Conservation (phyloP, 2,888 invertebrate species). For the Polymixis flavicincta region DNA sequence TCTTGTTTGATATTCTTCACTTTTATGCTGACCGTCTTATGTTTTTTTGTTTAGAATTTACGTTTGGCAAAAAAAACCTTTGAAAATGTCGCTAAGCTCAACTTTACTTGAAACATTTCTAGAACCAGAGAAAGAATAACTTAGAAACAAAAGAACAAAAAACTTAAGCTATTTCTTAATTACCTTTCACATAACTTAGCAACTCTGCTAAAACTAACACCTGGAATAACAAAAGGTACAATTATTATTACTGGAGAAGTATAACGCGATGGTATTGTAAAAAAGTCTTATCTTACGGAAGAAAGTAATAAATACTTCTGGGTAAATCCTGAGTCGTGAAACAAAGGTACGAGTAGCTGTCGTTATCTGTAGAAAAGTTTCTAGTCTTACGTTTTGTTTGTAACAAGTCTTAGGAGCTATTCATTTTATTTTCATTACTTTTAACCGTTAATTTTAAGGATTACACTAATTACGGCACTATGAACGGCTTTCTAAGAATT, state of each 20-base stretch:
- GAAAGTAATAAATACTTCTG: constrained; percentile 68
- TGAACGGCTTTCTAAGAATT: neutral
- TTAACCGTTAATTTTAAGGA: neutral
- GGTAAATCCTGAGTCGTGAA: constrained; percentile 50
- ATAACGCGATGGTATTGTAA: constrained; percentile 55
- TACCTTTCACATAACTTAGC: constrained; percentile 25
- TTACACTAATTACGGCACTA: neutral
- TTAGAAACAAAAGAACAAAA: constrained; percentile 24
- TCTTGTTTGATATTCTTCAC: neutral
- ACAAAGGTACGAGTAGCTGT: constrained; percentile 60
- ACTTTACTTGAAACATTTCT: neutral
- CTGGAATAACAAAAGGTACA: constrained; percentile 45
- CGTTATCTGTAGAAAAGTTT: constrained; percentile 56
- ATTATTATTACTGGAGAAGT: constrained; percentile 37
- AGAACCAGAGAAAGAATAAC: constrained; percentile 5
- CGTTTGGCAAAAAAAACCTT: neutral
- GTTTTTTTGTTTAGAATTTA: neutral
- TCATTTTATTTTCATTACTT: constrained; percentile 21
- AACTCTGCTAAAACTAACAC: constrained; percentile 43
- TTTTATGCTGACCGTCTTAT: neutral
- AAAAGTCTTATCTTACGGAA: constrained; percentile 62
- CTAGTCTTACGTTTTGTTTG: constrained; percentile 33
- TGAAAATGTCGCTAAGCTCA: neutral
- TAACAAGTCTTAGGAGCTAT: neutral
- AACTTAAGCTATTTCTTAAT: constrained; percentile 26